These are phyloP conservation scores for Aplocera efformata DNA, from an alignment of 2,888 invertebrate species.

Conservation along the genomic window DNA sequence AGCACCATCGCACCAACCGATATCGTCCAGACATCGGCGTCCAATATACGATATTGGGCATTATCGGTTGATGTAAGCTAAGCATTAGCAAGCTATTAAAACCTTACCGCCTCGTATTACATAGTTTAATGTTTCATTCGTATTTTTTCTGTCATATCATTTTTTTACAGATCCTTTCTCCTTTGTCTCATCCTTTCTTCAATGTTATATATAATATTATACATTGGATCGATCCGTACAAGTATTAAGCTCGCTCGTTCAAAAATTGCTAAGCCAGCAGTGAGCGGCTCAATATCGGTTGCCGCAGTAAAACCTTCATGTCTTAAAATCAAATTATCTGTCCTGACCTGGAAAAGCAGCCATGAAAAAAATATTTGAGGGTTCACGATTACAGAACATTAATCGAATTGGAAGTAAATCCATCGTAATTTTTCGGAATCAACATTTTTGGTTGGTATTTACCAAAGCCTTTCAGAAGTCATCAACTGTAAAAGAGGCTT, in stretches of 20 bases:
- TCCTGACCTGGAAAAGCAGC: slow-evolving; percentile 26
- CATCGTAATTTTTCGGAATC: slow-evolving; percentile 29
- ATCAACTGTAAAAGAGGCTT: slow-evolving; percentile 32
- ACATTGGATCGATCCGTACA: too few relatives aligned
- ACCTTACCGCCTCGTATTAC: too few relatives aligned
- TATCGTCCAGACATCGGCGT: too few relatives aligned
- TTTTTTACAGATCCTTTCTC: too few relatives aligned
- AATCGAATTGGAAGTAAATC: slow-evolving; percentile 30
- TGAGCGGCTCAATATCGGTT: slow-evolving; percentile 20
- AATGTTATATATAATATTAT: too few relatives aligned
- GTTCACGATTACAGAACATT: slow-evolving; percentile 30
- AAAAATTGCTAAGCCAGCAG: slow-evolving; percentile 2
- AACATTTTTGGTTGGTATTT: slow-evolving; percentile 21
- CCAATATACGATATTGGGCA: too few relatives aligned
- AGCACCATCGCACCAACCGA: too few relatives aligned
- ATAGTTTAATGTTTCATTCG: too few relatives aligned
- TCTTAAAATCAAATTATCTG: slow-evolving; percentile 32
- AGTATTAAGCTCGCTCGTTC: slow-evolving; percentile 6
- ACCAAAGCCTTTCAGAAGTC: slow-evolving; percentile 31
- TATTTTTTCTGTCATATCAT: too few relatives aligned
- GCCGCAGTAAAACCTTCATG: slow-evolving; percentile 25
- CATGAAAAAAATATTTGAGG: slow-evolving; percentile 31
- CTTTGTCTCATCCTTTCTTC: too few relatives aligned
- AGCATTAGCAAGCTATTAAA: too few relatives aligned
- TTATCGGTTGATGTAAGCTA: too few relatives aligned